Percentiles rank a stretch among this genome's conserved stretches.
Evolutionary conservation across 64 coral and sea anemone species (phyloP).

Genomic region (Exaiptasia diaphana): DNA sequence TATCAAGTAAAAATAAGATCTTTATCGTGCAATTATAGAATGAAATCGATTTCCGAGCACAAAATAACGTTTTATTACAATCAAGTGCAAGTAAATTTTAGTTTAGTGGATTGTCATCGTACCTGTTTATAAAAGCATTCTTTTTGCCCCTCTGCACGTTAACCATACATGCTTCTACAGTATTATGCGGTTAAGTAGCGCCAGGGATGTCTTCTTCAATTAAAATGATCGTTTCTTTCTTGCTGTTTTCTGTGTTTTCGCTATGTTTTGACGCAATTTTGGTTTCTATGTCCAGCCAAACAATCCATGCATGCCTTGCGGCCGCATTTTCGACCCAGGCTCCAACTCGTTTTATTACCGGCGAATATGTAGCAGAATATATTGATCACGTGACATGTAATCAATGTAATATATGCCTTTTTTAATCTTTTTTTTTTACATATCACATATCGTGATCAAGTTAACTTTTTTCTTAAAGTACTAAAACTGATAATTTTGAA

Average conservation of each 20-base stretch:
- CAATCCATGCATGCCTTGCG: constrained; percentile 15
- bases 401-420: too few relatives aligned
- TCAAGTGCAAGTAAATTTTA: not conserved
- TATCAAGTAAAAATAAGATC: not conserved
- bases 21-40: not conserved
- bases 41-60: too few relatives aligned
- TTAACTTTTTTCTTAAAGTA: too few relatives aligned
- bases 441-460: too few relatives aligned
- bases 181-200: not conserved
- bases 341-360: constrained; percentile 7
- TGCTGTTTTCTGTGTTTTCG: too few relatives aligned
- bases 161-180: constrained; percentile 10
- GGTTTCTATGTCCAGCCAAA: not conserved
- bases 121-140: not conserved
- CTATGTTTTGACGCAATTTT: too few relatives aligned
- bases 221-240: not conserved
- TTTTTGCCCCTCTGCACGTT: constrained; percentile 19
- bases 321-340: constrained; percentile 1
- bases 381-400: too few relatives aligned
- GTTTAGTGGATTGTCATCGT: not conserved
- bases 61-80: not conserved
- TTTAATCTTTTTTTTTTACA: too few relatives aligned
- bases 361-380: too few relatives aligned
- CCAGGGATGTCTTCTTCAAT: not conserved
- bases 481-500: too few relatives aligned